Conservation (phyloP, 2,888 invertebrate genomes). For the Caenorhabditis japonica region DNA sequence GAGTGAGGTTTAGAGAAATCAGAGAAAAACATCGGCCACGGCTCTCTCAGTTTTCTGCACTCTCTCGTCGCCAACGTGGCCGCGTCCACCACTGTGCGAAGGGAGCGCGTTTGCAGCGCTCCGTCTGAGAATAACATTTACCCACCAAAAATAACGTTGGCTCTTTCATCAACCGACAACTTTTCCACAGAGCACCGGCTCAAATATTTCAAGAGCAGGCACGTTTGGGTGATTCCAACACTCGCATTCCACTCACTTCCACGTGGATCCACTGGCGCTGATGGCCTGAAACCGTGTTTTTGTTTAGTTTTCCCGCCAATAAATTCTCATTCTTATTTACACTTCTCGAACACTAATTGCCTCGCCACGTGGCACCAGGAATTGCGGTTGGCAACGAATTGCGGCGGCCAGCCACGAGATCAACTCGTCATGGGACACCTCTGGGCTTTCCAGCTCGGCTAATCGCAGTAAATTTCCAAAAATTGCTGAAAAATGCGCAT, state of each 20-base stretch:
- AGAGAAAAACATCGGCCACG: too few species aligned
- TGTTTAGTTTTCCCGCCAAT: too few species aligned
- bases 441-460: not conserved
- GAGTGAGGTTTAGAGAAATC: too few species aligned
- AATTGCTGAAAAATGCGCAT: conserved; percentile 6
- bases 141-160: conserved; percentile 26
- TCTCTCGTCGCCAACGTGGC: too few species aligned
- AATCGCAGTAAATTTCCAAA: conserved; percentile 1
- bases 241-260: conserved; percentile 20
- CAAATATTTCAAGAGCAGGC: conserved; percentile 15
- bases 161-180: conserved; percentile 21
- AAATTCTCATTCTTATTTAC: conserved; percentile 3
- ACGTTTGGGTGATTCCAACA: conserved; percentile 14
- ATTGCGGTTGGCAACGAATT: conserved; percentile 14
- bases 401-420: conserved; percentile 24
- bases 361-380: conserved; percentile 30
- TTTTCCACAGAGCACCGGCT: conserved; percentile 1
- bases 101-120: too few species aligned
- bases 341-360: conserved; percentile 10
- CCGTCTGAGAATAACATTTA: too few species aligned
- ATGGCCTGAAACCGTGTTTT: conserved; percentile 5
- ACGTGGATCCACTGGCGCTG: conserved; percentile 15
- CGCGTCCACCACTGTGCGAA: too few species aligned
- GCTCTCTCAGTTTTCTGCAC: too few species aligned
- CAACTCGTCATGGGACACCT: conserved; percentile 19